These are phyloP conservation scores for Brachypodius melanocephalos DNA, from an alignment of 2,113 vertebrate genomes.

Conservation along the genomic window DNA sequence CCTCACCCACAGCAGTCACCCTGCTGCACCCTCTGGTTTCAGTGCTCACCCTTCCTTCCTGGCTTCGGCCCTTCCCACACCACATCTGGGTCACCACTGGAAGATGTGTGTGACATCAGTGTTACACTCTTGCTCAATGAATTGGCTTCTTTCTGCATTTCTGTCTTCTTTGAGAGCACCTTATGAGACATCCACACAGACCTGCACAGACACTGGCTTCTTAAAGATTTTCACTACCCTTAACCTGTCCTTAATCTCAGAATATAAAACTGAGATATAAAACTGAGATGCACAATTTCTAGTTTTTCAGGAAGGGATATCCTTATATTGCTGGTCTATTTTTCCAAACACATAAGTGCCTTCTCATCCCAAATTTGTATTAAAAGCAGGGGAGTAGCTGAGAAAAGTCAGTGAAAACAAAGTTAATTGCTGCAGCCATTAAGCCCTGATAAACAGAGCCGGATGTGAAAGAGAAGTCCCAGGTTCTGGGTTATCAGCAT, in stretches of 20 bases:
- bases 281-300: not conserved
- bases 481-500: not conserved
- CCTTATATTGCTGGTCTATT: not conserved
- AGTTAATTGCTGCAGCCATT: not conserved
- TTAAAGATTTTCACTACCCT: not conserved
- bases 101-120: not conserved
- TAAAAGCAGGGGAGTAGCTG: not conserved
- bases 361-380: not conserved
- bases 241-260: not conserved
- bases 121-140: not conserved
- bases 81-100: accelerated
- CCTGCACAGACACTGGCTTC: no score
- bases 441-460: not conserved
- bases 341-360: not conserved
- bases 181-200: not conserved
- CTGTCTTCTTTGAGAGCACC: not conserved
- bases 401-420: not conserved
- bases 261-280: not conserved
- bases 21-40: not conserved
- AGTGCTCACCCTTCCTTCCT: not conserved
- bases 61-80: accelerated
- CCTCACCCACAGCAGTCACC: accelerated
- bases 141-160: not conserved
- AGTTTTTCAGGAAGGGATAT: not conserved
- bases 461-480: not conserved